A percentile compares a stretch with the other conserved stretches of the same genome.
Conservation (phyloP, 2,888 invertebrate species). For the Tetanocera ferruginea region DNA sequence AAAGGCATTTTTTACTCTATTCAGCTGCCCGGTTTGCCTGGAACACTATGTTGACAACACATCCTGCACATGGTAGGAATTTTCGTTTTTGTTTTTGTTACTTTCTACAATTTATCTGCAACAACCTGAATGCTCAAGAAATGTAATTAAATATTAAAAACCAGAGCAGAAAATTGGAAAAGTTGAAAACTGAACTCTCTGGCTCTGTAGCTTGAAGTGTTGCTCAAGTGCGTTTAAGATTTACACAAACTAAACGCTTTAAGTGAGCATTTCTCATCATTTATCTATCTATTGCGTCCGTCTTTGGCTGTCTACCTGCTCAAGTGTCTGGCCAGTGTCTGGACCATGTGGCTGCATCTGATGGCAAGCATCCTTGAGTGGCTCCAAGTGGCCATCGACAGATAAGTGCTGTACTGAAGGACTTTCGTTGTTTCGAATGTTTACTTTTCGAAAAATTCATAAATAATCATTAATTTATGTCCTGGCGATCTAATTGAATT, state of each 20-base stretch:
- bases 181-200: not conserved
- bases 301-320: not conserved
- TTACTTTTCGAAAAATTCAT: not conserved
- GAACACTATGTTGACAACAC: not conserved
- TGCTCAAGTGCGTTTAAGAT: not conserved
- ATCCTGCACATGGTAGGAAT: not conserved
- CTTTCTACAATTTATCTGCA: not conserved
- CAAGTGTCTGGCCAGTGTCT: not conserved
- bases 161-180: not conserved
- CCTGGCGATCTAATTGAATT: not conserved
- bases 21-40: no score
- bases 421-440: constrained; percentile 7
- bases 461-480: not conserved
- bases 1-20: not conserved
- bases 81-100: not conserved
- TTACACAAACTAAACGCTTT: not conserved
- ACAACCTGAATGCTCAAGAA: no score
- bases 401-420: constrained; percentile 2
- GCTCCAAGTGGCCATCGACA: constrained; percentile 11
- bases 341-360: constrained; percentile 11
- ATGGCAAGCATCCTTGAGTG: not conserved
- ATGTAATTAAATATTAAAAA: constrained; percentile 23
- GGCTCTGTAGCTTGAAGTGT: not conserved
- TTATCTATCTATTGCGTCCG: not conserved
- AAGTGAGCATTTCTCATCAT: constrained; percentile 14